Evolutionary conservation across 2,797 vertebrate species (phyloP).

Genomic region (Alca torda): DNA sequence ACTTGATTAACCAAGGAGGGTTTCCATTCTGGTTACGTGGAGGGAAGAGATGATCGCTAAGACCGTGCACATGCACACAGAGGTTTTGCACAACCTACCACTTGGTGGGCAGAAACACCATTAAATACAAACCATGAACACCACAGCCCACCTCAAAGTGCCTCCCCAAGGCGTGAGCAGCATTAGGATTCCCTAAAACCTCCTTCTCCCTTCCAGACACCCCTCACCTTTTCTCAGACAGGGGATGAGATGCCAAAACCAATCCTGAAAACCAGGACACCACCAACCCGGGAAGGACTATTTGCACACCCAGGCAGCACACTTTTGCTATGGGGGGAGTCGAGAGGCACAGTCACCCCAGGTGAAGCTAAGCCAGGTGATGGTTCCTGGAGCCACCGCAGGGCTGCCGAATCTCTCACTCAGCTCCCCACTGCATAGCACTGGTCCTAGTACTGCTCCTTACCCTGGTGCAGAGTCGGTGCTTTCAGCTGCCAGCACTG

Average conservation of each 20-base stretch:
- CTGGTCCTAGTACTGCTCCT: not conserved
- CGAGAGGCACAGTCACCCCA: rapidly evolving
- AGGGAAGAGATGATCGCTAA: not conserved
- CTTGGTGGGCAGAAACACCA: not conserved
- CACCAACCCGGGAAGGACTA: not conserved
- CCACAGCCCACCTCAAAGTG: not conserved
- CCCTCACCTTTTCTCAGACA: not conserved
- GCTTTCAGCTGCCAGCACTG: not conserved
- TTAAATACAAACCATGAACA: not conserved
- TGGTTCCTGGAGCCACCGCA: not conserved
- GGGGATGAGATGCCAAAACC: not conserved
- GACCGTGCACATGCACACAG: not conserved
- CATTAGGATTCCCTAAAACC: not conserved
- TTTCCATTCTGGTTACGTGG: not conserved
- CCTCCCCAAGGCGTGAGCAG: not conserved
- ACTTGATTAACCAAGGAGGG: not conserved
- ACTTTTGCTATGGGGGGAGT: not conserved
- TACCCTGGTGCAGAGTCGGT: not conserved
- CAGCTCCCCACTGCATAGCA: not conserved
- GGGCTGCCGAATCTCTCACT: rapidly evolving
- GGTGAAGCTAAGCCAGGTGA: not conserved
- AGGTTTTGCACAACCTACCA: not conserved
- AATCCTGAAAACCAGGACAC: not conserved
- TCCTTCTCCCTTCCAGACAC: not conserved
- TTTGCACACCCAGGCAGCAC: not conserved